A percentile compares a stretch with the other conserved stretches of the same genome.
Evolutionary conservation across 1,140 invertebrate genomes (phyloP).

Genomic region (Pseudoatta argentina): DNA sequence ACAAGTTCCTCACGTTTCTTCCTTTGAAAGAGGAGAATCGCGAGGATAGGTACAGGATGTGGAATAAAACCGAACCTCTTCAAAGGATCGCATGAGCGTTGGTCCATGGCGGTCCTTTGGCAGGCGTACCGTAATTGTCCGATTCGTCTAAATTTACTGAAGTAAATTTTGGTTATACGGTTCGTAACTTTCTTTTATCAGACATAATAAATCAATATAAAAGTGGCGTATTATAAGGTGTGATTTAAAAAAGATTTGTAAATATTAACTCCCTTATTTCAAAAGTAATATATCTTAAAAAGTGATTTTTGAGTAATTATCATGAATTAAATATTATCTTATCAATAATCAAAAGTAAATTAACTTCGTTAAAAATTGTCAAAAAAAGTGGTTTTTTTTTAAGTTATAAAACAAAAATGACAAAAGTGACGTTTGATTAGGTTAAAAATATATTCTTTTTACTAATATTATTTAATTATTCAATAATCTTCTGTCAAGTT

Average conservation of each 20-base stretch:
- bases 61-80: conserved; percentile 34
- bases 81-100: conserved; percentile 12
- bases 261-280: no score
- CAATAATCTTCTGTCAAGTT: no score
- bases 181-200: conserved; percentile 51
- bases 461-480: no score
- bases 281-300: no score
- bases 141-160: conserved; percentile 42
- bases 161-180: conserved; percentile 45
- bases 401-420: no score
- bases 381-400: no score
- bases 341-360: no score
- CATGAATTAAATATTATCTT: no score
- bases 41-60: conserved; percentile 15
- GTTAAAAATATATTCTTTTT: no score
- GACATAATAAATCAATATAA: conserved; percentile 75
- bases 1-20: conserved; percentile 44
- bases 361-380: no score
- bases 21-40: conserved; percentile 44
- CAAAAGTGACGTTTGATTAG: no score
- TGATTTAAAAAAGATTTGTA: neutral
- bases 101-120: conserved; percentile 4
- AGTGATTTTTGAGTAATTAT: no score
- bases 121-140: conserved; percentile 28
- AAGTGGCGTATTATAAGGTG: conserved; percentile 1